Conservation (phyloP, 2,113 vertebrate species). For the Microcebus lehilahytsara region DNA sequence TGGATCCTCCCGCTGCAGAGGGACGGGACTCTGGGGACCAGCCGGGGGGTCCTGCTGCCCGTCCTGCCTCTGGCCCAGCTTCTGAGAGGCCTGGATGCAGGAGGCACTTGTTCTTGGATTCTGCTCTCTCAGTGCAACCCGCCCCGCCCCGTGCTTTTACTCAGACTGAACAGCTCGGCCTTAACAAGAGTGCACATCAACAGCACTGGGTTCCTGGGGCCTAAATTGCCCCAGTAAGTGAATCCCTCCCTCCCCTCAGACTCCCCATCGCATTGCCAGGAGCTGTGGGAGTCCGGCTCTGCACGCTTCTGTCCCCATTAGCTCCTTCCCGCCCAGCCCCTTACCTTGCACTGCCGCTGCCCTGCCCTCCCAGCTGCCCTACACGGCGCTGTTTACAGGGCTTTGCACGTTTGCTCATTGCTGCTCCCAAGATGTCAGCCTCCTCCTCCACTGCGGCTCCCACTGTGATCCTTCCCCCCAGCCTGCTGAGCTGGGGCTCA, state of each 20-base stretch:
- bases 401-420: constrained; percentile 18
- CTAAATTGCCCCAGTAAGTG: not conserved
- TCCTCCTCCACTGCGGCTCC: constrained; percentile 52
- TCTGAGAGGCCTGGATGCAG: not conserved
- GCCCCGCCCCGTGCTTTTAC: not conserved
- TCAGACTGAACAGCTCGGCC: not conserved
- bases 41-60: no score
- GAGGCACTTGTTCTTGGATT: not conserved
- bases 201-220: not conserved
- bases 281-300: not conserved
- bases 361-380: not conserved
- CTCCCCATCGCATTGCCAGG: not conserved
- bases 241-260: not conserved
- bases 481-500: constrained; percentile 52
- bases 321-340: not conserved
- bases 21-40: not conserved
- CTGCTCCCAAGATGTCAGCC: constrained; percentile 17
- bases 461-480: constrained; percentile 55
- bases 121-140: not conserved
- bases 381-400: not conserved
- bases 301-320: not conserved
- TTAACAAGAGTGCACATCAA: not conserved
- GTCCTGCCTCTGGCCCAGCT: not conserved
- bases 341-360: not conserved
- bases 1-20: not conserved